Conservation (phyloP, 1,140 invertebrate species). For the Diorhabda elongata region DNA sequence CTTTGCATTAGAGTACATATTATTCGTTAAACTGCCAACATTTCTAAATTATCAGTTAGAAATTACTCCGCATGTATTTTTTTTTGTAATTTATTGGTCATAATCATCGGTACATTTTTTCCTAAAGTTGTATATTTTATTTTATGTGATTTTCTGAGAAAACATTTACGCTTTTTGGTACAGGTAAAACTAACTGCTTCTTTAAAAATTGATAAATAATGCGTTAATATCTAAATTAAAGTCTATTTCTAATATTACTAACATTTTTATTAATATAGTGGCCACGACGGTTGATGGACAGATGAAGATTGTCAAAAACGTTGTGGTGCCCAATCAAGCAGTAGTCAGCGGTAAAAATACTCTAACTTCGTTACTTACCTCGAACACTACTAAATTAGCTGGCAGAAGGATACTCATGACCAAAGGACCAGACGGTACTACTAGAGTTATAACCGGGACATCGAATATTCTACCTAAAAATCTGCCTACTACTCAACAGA, state of each 20-base stretch:
- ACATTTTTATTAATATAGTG: conserved; percentile 24
- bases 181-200: too few species aligned
- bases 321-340: conserved; percentile 55
- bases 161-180: too few species aligned
- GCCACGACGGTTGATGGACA: conserved; percentile 51
- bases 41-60: too few species aligned
- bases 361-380: conserved; percentile 62
- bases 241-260: background rate
- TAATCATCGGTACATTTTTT: too few species aligned
- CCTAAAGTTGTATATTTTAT: too few species aligned
- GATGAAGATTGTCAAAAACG: conserved; percentile 59
- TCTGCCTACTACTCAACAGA: conserved; percentile 30
- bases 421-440: conserved; percentile 73
- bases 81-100: too few species aligned
- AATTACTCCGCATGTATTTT: too few species aligned
- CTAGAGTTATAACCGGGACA: conserved; percentile 63
- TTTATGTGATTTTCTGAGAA: too few species aligned
- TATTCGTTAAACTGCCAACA: too few species aligned
- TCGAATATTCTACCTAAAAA: conserved; percentile 54
- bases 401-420: conserved; percentile 75
- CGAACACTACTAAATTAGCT: conserved; percentile 62
- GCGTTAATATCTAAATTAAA: background rate
- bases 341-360: conserved; percentile 60
- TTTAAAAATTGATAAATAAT: too few species aligned
- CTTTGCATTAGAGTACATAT: too few species aligned